Evolutionary conservation across 2,113 vertebrate species (phyloP).

Genomic region (Vombatus ursinus): DNA sequence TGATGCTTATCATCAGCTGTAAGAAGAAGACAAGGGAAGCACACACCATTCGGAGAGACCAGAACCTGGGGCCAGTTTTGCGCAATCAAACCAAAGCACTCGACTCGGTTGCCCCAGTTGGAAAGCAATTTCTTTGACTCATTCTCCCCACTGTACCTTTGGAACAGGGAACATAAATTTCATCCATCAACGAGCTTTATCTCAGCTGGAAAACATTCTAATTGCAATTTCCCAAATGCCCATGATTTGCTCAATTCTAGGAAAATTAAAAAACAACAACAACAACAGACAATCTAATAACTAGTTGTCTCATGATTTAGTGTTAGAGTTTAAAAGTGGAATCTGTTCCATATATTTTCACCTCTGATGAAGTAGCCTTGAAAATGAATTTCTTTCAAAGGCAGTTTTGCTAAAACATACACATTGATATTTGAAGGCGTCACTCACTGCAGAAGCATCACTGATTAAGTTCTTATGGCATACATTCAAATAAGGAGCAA

Average conservation of each 20-base stretch:
- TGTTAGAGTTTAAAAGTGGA: background rate
- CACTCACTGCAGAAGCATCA: background rate
- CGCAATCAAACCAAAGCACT: conserved; percentile 61
- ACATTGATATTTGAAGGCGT: background rate
- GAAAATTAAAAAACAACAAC: conserved; percentile 38
- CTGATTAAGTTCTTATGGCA: background rate
- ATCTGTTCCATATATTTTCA: background rate
- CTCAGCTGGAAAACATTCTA: conserved; percentile 70
- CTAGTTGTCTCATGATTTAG: background rate
- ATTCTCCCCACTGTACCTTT: conserved; percentile 62
- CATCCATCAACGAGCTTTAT: conserved; percentile 67
- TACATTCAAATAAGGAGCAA: conserved; percentile 3
- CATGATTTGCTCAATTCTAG: conserved; percentile 63
- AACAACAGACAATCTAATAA: background rate
- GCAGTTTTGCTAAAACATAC: conserved; percentile 37
- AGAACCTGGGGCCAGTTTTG: conserved; percentile 64
- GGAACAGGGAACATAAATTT: conserved; percentile 63
- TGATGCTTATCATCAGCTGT: conserved; percentile 30
- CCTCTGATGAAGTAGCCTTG: conserved; percentile 29
- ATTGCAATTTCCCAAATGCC: conserved; percentile 62
- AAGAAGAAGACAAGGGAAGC: conserved; percentile 51
- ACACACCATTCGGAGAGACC: conserved; percentile 62
- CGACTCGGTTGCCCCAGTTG: conserved; percentile 52
- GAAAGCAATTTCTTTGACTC: conserved; percentile 72
- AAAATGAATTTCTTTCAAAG: conserved; percentile 35